A percentile compares a stretch with the other conserved stretches of the same genome.
phyloP scores from a whole-genome alignment of 1,140 invertebrate genomes.

The Plodia interpunctella region DNA sequence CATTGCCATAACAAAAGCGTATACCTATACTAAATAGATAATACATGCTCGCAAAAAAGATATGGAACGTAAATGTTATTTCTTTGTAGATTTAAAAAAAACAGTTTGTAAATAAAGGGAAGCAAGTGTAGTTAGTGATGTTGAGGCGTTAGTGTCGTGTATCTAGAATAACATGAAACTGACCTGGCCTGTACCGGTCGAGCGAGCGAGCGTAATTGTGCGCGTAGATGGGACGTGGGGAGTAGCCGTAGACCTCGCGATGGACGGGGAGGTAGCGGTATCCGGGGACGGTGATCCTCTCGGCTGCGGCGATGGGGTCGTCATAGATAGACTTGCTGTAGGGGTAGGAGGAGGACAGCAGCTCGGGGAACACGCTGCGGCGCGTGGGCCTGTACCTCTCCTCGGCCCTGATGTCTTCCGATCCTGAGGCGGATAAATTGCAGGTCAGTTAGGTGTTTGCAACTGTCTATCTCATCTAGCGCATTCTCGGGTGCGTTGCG shows the following conservation, averaged over 20 bases:
- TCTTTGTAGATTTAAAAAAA: too few species aligned
- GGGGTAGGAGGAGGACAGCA: slow-evolving; percentile 76
- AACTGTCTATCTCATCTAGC: too few species aligned
- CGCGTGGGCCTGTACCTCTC: slow-evolving; percentile 83
- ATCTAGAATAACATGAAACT: slow-evolving; percentile 64
- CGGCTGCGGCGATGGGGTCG: slow-evolving; percentile 85
- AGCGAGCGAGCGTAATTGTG: slow-evolving; percentile 87
- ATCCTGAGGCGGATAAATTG: slow-evolving; percentile 77
- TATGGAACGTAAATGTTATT: too few species aligned
- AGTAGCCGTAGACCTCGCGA: slow-evolving; percentile 91
- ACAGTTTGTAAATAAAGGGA: neutral
- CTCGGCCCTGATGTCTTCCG: slow-evolving; percentile 92
- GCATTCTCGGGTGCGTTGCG: too few species aligned
- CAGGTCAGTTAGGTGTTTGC: too few species aligned
- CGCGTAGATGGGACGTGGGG: slow-evolving; percentile 89
- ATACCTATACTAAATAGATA: too few species aligned
- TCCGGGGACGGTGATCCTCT: slow-evolving; percentile 89
- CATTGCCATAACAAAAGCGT: too few species aligned
- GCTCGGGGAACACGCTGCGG: slow-evolving; percentile 84
- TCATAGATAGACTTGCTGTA: slow-evolving; percentile 91
- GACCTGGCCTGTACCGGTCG: slow-evolving; percentile 90
- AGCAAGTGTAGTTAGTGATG: slow-evolving; percentile 10
- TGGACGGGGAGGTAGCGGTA: slow-evolving; percentile 93
- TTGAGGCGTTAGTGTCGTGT: slow-evolving; percentile 11
- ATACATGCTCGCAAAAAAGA: too few species aligned